Evolutionary conservation across 2,113 vertebrate species (phyloP).

Genomic region (Dascyllus trimaculatus): DNA sequence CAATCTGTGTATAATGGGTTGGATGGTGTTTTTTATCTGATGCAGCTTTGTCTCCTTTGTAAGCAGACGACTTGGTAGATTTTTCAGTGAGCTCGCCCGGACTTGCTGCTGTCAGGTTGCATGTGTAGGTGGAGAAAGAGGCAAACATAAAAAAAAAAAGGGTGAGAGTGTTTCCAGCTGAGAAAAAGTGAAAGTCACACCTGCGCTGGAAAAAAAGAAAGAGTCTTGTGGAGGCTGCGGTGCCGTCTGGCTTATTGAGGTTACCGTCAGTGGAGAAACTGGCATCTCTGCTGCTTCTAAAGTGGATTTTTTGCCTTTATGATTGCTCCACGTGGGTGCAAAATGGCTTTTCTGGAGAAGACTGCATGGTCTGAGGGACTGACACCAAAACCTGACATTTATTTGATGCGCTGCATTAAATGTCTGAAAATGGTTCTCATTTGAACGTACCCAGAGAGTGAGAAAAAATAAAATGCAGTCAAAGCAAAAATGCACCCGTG

Average conservation of each 20-base stretch:
- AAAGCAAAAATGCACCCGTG: not conserved
- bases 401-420: conserved; percentile 31
- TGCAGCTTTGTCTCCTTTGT: not conserved
- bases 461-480: not conserved
- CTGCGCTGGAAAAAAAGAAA: conserved; percentile 34
- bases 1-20: not conserved
- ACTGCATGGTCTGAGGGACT: conserved; percentile 23
- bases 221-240: conserved; percentile 20
- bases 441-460: conserved; percentile 8
- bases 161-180: conserved; percentile 18
- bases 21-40: not conserved
- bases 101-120: not conserved
- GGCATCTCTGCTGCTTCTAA: conserved; percentile 17
- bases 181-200: conserved; percentile 35
- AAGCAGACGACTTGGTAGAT: not conserved
- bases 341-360: conserved; percentile 31
- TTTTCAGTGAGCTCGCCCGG: conserved; percentile 4
- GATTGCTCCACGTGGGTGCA: conserved; percentile 25
- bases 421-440: conserved; percentile 21
- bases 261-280: conserved; percentile 18
- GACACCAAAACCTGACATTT: conserved; percentile 35
- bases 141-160: conserved; percentile 20
- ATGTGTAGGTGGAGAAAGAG: conserved; percentile 24
- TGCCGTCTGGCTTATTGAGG: conserved; percentile 32
- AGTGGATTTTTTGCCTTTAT: conserved; percentile 28